Conservation (phyloP, 2,888 invertebrate genomes). For the Noctua janthe region DNA sequence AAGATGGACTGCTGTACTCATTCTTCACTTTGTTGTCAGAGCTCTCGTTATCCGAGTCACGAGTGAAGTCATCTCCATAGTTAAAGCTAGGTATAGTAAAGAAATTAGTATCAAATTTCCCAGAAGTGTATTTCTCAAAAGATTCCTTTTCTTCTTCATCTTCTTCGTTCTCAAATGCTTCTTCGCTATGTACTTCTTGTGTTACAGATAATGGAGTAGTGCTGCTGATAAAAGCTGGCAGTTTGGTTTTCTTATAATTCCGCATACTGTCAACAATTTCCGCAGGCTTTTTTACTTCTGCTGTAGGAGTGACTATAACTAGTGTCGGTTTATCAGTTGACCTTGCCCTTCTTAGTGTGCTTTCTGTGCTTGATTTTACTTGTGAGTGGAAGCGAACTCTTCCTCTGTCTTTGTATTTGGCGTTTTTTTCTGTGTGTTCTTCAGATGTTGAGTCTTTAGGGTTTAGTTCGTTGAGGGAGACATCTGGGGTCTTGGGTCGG, state of each 20-base stretch:
- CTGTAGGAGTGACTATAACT: conserved; percentile 85
- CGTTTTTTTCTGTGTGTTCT: conserved; percentile 86
- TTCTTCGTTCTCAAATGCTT: conserved; percentile 78
- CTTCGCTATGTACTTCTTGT: conserved; percentile 70
- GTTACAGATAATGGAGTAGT: conserved; percentile 72
- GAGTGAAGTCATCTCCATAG: conserved; percentile 78
- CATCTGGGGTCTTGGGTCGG: conserved; percentile 79
- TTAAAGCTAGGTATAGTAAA: conserved; percentile 86
- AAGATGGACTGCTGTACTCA: conserved; percentile 79
- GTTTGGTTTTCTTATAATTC: conserved; percentile 82
- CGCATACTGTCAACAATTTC: conserved; percentile 85
- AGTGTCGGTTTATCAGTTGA: conserved; percentile 77
- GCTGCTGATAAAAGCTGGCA: conserved; percentile 75
- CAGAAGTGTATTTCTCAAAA: conserved; percentile 87
- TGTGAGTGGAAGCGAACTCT: conserved; percentile 80
- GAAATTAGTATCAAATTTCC: conserved; percentile 87
- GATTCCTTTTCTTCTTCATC: conserved; percentile 79
- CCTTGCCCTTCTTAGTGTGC: conserved; percentile 72
- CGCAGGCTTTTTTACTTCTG: conserved; percentile 83
- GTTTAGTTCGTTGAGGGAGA: conserved; percentile 84
- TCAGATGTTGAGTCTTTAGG: conserved; percentile 84
- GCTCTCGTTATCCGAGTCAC: conserved; percentile 74
- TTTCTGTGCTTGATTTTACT: conserved; percentile 78
- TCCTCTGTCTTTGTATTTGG: conserved; percentile 88
- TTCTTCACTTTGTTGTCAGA: conserved; percentile 79